Evolutionary conservation across 2,888 invertebrate genomes (phyloP).

Genomic region (Amphipoea oculea): DNA sequence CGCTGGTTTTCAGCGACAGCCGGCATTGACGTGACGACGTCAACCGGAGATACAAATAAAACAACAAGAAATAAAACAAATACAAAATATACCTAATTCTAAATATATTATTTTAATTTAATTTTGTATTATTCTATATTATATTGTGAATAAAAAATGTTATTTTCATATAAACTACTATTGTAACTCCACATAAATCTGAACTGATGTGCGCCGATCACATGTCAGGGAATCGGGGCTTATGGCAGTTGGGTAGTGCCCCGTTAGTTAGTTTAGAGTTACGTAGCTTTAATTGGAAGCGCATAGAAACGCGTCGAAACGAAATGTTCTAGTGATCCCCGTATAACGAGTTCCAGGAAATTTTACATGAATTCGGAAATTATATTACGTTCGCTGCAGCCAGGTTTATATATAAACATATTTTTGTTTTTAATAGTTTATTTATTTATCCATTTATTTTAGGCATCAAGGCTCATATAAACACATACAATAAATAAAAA

Average conservation of each 20-base stretch:
- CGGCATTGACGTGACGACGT: neutral
- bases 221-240: neutral
- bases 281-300: conserved; percentile 37
- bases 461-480: too few species aligned
- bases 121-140: neutral
- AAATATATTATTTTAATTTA: neutral
- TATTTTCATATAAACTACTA: neutral
- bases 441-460: neutral
- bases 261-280: conserved; percentile 45
- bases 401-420: neutral
- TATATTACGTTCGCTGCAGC: neutral
- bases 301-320: conserved; percentile 5
- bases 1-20: neutral
- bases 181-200: neutral
- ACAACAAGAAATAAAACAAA: neutral
- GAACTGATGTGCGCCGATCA: conserved; percentile 2
- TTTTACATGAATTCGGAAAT: conserved; percentile 9
- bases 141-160: neutral
- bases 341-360: conserved; percentile 14
- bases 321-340: conserved; percentile 30
- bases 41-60: neutral
- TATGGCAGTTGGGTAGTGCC: neutral
- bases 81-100: neutral
- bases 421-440: neutral
- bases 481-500: too few species aligned